phyloP scores from a whole-genome alignment of 1,140 invertebrate genomes.

The Sitophilus oryzae region DNA sequence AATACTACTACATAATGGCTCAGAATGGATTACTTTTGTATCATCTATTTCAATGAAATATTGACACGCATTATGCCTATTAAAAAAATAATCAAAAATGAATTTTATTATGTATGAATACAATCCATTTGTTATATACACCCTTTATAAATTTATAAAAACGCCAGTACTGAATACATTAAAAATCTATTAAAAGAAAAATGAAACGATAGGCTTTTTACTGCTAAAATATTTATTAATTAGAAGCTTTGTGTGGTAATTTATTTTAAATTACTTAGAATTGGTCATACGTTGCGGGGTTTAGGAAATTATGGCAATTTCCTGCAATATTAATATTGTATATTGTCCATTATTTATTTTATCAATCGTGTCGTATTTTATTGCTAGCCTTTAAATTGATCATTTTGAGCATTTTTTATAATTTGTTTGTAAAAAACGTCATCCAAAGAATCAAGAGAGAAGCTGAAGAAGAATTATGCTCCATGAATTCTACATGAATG shows the following conservation, averaged over 20 bases:
- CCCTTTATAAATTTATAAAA: slow-evolving; percentile 5
- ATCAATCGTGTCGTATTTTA: neutral
- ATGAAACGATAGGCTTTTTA: neutral
- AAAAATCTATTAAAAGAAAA: slow-evolving; percentile 8
- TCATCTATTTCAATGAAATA: too few species aligned
- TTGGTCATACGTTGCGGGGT: neutral
- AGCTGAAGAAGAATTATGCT: too few species aligned
- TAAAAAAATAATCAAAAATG: neutral
- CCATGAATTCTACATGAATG: too few species aligned
- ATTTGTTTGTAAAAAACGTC: too few species aligned
- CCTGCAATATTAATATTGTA: slow-evolving; percentile 5
- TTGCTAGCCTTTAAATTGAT: too few species aligned
- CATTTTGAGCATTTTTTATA: too few species aligned
- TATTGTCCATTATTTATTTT: slow-evolving; percentile 2
- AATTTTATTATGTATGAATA: neutral
- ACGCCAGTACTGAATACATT: neutral
- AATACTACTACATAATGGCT: too few species aligned
- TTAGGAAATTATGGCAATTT: slow-evolving; percentile 2
- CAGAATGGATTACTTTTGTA: too few species aligned
- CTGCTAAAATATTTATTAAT: slow-evolving; percentile 4
- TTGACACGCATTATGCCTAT: neutral
- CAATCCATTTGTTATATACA: neutral
- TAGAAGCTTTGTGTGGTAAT: slow-evolving; percentile 3
- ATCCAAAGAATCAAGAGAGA: too few species aligned
- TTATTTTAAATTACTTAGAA: slow-evolving; percentile 8